phyloP scores from a whole-genome alignment of 2,797 vertebrate species.

The Tragelaphus oryx region DNA sequence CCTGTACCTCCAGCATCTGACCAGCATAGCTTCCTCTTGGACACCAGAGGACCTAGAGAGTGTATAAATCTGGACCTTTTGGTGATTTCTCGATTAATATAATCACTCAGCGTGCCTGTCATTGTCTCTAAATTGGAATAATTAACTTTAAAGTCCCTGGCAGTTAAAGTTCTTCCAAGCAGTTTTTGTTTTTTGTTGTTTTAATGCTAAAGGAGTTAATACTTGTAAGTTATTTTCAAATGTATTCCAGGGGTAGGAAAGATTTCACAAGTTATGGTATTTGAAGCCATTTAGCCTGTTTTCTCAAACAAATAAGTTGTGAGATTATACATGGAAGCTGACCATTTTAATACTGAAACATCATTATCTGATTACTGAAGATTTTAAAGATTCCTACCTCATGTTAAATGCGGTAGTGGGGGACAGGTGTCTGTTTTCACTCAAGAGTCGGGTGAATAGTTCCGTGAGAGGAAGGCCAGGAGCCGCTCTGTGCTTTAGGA shows the following conservation, averaged over 20 bases:
- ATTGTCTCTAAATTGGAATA: background rate
- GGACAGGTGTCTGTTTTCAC: background rate
- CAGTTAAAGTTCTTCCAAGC: background rate
- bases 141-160: background rate
- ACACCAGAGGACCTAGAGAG: background rate
- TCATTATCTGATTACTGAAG: background rate
- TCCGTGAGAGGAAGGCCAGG: background rate
- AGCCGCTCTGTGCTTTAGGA: background rate
- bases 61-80: background rate
- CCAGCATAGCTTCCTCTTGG: background rate
- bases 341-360: background rate
- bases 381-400: background rate
- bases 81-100: background rate
- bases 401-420: background rate
- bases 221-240: background rate
- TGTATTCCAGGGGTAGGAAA: background rate
- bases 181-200: conserved; percentile 9
- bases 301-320: background rate
- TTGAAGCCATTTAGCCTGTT: background rate
- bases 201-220: background rate
- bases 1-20: background rate
- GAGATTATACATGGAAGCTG: background rate
- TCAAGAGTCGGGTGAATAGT: background rate
- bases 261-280: background rate
- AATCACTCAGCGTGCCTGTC: background rate